Evolutionary conservation across 2,888 invertebrate species (phyloP).

Genomic region (Endotricha flammealis): DNA sequence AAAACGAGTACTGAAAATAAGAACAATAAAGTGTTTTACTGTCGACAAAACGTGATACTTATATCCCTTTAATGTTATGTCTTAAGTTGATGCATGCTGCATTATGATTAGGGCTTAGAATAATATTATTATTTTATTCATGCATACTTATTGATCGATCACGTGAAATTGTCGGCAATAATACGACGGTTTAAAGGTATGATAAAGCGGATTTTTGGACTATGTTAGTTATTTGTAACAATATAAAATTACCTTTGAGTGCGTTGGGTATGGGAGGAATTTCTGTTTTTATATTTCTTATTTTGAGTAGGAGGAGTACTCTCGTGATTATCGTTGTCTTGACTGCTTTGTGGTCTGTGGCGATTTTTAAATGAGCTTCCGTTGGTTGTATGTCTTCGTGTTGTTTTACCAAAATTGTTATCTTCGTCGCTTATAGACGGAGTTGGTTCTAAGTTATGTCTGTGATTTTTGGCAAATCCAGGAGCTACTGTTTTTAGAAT

Average conservation of each 20-base stretch:
- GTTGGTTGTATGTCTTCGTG: conserved; percentile 70
- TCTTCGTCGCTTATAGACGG: conserved; percentile 81
- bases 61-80: conserved; percentile 9
- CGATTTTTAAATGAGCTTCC: conserved; percentile 79
- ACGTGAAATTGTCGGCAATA: conserved; percentile 29
- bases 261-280: conserved; percentile 50
- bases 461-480: conserved; percentile 70
- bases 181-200: conserved; percentile 22
- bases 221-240: neutral
- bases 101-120: too few species aligned
- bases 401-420: conserved; percentile 71
- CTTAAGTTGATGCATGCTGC: neutral
- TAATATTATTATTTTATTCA: too few species aligned
- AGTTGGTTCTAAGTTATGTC: conserved; percentile 82
- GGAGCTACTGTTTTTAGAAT: conserved; percentile 89
- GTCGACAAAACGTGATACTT: conserved; percentile 19
- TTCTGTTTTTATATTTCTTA: conserved; percentile 70
- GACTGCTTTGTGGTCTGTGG: conserved; percentile 55
- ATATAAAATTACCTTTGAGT: conserved; percentile 53
- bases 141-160: conserved; percentile 6
- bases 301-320: conserved; percentile 45
- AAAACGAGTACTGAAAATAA: conserved; percentile 69
- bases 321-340: conserved; percentile 58
- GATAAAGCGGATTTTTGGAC: too few species aligned
- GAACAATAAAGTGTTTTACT: conserved; percentile 31